Conservation (phyloP, 2,888 invertebrate genomes). For the Epinotia demarniana region DNA sequence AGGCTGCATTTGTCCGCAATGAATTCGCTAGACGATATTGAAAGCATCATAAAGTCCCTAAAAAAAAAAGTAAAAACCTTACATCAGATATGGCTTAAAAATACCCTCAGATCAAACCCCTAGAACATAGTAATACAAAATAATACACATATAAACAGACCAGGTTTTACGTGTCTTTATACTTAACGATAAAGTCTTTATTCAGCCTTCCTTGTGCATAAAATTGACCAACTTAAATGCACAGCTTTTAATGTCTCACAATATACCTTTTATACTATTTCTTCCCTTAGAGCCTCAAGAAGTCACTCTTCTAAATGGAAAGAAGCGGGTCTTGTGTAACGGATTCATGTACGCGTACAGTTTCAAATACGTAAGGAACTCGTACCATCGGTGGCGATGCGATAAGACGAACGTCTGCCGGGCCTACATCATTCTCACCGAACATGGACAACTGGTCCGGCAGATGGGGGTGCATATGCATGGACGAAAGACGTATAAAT, state of each 20-base stretch:
- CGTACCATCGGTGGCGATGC: slow-evolving; percentile 45
- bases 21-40: too few species aligned
- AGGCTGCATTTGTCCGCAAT: too few species aligned
- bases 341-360: slow-evolving; percentile 44
- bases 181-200: too few species aligned
- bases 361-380: slow-evolving; percentile 11
- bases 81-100: too few species aligned
- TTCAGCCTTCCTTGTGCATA: background rate
- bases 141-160: too few species aligned
- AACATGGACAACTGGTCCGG: slow-evolving; percentile 37
- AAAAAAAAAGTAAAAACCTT: too few species aligned
- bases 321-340: slow-evolving; percentile 1
- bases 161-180: too few species aligned
- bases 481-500: slow-evolving; percentile 48
- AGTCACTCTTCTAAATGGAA: slow-evolving; percentile 16
- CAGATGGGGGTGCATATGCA: slow-evolving; percentile 51
- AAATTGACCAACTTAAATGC: background rate
- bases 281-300: slow-evolving; percentile 1
- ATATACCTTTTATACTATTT: background rate
- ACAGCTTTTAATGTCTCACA: background rate
- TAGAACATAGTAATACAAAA: too few species aligned
- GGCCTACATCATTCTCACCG: slow-evolving; percentile 43
- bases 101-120: too few species aligned
- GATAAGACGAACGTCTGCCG: slow-evolving; percentile 47
- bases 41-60: too few species aligned